Conservation (phyloP, 2,113 vertebrate genomes). For the Hippopotamus amphibius region DNA sequence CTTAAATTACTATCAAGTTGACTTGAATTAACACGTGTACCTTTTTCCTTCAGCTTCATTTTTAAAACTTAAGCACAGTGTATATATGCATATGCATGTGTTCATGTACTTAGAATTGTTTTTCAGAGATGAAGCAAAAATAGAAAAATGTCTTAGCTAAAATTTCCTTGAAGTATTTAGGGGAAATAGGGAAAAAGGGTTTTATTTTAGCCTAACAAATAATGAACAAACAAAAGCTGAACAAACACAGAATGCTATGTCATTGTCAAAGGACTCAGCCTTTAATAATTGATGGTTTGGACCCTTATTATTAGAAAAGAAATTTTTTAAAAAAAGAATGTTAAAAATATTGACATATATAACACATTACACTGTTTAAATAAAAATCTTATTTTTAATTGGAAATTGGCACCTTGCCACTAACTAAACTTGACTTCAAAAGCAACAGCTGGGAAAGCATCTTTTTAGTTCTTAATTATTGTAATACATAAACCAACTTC, state of each 20-base stretch:
- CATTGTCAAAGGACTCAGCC: constrained; percentile 69
- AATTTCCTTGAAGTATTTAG: constrained; percentile 66
- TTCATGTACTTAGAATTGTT: neutral
- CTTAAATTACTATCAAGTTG: neutral
- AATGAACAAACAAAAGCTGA: constrained; percentile 73
- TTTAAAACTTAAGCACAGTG: neutral
- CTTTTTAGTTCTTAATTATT: constrained; percentile 88
- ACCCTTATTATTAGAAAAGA: constrained; percentile 76
- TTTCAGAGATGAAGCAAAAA: constrained; percentile 26
- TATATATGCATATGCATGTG: neutral
- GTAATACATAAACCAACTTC: constrained; percentile 78
- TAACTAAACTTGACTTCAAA: constrained; percentile 86
- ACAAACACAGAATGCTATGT: constrained; percentile 66
- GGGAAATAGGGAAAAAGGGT: neutral
- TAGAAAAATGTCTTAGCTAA: constrained; percentile 57
- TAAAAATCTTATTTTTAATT: constrained; percentile 88
- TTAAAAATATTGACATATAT: constrained; percentile 84
- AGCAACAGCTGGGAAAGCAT: constrained; percentile 87
- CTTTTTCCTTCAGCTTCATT: neutral
- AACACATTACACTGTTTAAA: constrained; percentile 82
- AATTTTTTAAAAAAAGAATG: constrained; percentile 57
- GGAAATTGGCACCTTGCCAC: constrained; percentile 86
- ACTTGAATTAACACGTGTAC: neutral
- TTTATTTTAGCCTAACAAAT: constrained; percentile 80
- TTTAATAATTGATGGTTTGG: constrained; percentile 83